Percentiles rank a stretch among this genome's conserved stretches.
These are phyloP conservation scores for Entomyzon cyanotis DNA, from an alignment of 2,113 vertebrate genomes.

Conservation along the genomic window DNA sequence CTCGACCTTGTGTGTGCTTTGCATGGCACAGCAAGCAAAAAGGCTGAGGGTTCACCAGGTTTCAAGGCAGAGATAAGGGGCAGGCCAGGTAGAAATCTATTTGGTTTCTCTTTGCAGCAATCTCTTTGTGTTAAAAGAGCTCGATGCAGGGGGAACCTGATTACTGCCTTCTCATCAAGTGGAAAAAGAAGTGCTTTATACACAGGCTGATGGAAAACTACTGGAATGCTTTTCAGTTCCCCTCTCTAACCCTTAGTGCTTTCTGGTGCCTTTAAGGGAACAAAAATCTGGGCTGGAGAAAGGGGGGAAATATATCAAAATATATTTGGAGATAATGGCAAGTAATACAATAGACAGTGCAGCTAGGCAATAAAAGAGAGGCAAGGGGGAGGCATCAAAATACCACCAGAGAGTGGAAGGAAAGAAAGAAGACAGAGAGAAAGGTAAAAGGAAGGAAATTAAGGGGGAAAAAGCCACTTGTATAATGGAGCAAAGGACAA, in stretches of 20 bases:
- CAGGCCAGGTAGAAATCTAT: slow-evolving; percentile 26
- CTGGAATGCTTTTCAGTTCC: slow-evolving; percentile 51
- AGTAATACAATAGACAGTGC: slow-evolving; percentile 14
- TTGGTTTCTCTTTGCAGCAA: slow-evolving; percentile 45
- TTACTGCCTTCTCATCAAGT: slow-evolving; percentile 62
- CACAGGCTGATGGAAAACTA: slow-evolving; percentile 62
- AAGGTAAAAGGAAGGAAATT: slow-evolving; percentile 17
- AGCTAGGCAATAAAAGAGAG: background rate
- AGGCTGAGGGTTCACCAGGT: background rate
- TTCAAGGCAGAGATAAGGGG: background rate
- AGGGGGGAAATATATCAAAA: slow-evolving; percentile 40
- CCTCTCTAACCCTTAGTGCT: slow-evolving; percentile 32
- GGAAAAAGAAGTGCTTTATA: slow-evolving; percentile 54
- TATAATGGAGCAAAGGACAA: background rate
- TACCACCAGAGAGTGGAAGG: background rate
- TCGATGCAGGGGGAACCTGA: slow-evolving; percentile 38
- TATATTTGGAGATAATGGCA: slow-evolving; percentile 39
- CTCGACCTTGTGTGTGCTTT: background rate
- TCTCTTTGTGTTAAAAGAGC: slow-evolving; percentile 43
- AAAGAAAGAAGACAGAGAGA: background rate
- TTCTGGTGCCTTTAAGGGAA: slow-evolving; percentile 38
- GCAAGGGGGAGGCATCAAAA: background rate
- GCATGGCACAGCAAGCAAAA: background rate
- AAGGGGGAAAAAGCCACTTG: background rate
- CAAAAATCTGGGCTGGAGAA: slow-evolving; percentile 3